Evolutionary conservation across 2,113 vertebrate genomes (phyloP), one percentile per base, ranked within the genome.

Genomic region (Clarias magur): DNA sequence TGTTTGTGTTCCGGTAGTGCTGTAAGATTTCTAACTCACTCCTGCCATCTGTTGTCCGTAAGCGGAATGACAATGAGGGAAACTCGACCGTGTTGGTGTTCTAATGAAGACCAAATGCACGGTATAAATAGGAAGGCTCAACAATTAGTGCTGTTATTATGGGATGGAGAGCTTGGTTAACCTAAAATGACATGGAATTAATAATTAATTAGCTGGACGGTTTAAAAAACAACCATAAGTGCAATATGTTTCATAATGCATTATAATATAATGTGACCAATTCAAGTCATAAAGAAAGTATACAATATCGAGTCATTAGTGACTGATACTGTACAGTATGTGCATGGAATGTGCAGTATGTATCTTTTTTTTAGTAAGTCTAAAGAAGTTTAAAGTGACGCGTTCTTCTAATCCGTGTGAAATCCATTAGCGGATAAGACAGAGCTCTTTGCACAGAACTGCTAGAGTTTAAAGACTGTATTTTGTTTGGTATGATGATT

Each of bases 1-100:
- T 88, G 85, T 86, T 82, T 85, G 38, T 80, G 80, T 82, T 81
- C 38, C 67, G 72, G 38, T 56, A 16, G 57, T 57, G 25, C 38
- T 7, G 65, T 80, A 21, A 10, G 11, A 68, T 90, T 88, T 88
- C 62, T 88, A 80, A 68, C 85, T 85, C 82, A 86, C 65, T 89
- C 57, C 82, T 90, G 89, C 89, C 90, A 87, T 85, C 90, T 91
- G 53, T 72, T 89, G 90, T 75, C 63, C 80, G 11, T 62, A 12
- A 13, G 6, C 25, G 21, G 67, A 85, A 90, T 19, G 54, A 17
- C 59, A 84, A 1, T 21, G 4, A 67, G 48, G 4, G 16, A 65
- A 21, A 21, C n/a, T 34, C 25, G 7, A 12, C 53, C 42, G 7
- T 16, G 17, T 42, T 30, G 30, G 27, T 7, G 57, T 27, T 42